phyloP scores from a whole-genome alignment of 2,888 invertebrate genomes.

The Invenusta paracnida region DNA sequence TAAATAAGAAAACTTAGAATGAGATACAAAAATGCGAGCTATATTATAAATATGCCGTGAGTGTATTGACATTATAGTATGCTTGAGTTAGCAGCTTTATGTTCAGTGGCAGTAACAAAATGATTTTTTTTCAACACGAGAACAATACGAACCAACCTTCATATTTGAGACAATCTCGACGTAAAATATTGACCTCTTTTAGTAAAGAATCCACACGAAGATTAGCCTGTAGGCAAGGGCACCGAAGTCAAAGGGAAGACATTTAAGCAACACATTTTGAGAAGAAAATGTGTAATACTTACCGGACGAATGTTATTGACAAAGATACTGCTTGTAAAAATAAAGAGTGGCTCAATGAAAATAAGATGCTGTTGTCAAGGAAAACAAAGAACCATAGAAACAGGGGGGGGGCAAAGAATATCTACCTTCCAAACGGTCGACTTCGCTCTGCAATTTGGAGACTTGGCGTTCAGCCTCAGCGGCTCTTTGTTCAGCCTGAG shows the following conservation, averaged over 20 bases:
- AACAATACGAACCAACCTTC: not conserved
- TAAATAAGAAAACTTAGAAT: no score
- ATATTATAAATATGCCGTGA: no score
- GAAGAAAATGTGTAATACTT: not conserved
- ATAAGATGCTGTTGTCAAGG: no score
- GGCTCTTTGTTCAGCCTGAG: conserved; percentile 98
- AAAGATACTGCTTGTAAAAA: no score
- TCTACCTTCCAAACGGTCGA: conserved; percentile 92
- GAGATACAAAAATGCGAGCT: no score
- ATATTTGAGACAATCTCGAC: not conserved
- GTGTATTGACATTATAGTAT: no score
- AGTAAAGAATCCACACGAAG: not conserved
- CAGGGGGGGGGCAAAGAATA: conserved; percentile 3
- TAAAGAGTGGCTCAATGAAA: not conserved
- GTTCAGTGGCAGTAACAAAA: no score
- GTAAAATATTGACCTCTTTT: not conserved
- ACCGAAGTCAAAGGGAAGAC: not conserved
- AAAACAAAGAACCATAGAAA: not conserved
- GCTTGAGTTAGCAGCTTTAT: no score
- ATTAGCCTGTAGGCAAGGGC: not conserved
- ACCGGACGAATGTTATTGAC: not conserved
- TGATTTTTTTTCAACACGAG: no score
- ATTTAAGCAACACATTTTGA: not conserved
- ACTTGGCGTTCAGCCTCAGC: conserved; percentile 99
- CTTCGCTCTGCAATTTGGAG: conserved; percentile 99